Conservation (phyloP, 1,140 invertebrate genomes). For the Leptestheria dahalacensis region DNA sequence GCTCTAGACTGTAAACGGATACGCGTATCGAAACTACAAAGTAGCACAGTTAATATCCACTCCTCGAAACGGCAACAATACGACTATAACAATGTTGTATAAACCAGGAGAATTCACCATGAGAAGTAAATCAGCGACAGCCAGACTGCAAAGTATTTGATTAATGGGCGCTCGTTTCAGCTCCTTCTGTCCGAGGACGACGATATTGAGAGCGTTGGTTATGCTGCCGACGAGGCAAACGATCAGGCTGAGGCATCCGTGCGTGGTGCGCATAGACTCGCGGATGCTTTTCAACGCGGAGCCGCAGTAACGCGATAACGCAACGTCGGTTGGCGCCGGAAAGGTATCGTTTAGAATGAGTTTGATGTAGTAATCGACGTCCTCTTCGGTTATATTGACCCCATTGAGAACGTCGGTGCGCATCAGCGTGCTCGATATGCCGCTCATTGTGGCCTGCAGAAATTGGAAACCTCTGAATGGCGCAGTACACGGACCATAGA, state of each 20-base stretch:
- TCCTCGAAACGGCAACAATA: background rate
- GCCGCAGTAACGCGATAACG: background rate
- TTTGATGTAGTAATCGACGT: constrained; percentile 11
- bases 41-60: too few species aligned
- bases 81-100: background rate
- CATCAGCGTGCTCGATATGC: background rate
- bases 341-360: background rate
- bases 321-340: background rate
- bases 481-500: too few species aligned
- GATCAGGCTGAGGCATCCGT: constrained; percentile 54
- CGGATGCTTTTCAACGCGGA: background rate
- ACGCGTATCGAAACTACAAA: too few species aligned
- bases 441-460: background rate
- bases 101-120: constrained; percentile 37
- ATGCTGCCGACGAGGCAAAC: constrained; percentile 85
- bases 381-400: constrained; percentile 10
- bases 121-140: constrained; percentile 76
- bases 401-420: background rate
- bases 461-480: too few species aligned
- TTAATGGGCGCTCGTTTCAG: constrained; percentile 80
- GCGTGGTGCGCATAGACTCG: constrained; percentile 29
- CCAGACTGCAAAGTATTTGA: constrained; percentile 72
- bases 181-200: constrained; percentile 66
- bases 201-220: constrained; percentile 84
- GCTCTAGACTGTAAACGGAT: too few species aligned